phyloP scores from a whole-genome alignment of 2,888 invertebrate genomes.

The Cabera pusaria region DNA sequence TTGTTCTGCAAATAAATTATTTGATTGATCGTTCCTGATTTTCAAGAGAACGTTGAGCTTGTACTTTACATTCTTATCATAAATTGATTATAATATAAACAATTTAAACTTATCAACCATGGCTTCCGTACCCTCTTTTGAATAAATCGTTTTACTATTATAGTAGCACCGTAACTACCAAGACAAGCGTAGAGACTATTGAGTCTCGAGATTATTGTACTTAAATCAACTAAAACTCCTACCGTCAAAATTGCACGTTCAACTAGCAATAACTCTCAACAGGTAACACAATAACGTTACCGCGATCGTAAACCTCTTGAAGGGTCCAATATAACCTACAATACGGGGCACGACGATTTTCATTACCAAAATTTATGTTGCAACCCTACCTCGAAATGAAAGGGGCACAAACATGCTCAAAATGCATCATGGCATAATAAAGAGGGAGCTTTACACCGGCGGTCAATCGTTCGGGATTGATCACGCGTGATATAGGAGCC shows the following conservation, averaged over 20 bases:
- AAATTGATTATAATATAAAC: no score
- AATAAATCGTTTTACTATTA: no score
- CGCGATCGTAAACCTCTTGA: slow-evolving; percentile 26
- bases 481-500: no score
- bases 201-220: neutral
- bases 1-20: no score
- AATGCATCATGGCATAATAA: slow-evolving; percentile 40
- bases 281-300: slow-evolving; percentile 30
- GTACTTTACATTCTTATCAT: no score
- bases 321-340: slow-evolving; percentile 34
- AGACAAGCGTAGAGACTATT: no score
- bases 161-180: no score
- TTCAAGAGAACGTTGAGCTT: no score
- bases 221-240: neutral
- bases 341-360: slow-evolving; percentile 33
- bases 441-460: slow-evolving; percentile 3
- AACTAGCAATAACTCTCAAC: slow-evolving; percentile 24
- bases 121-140: no score
- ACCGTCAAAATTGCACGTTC: slow-evolving; percentile 21
- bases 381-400: slow-evolving; percentile 33
- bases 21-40: neutral
- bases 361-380: slow-evolving; percentile 38
- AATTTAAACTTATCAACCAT: no score
- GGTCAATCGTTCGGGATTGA: neutral
- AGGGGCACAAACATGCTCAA: slow-evolving; percentile 33